Evolutionary conservation across 2,797 vertebrate species (phyloP).

Genomic region (Acipenser ruthenus): DNA sequence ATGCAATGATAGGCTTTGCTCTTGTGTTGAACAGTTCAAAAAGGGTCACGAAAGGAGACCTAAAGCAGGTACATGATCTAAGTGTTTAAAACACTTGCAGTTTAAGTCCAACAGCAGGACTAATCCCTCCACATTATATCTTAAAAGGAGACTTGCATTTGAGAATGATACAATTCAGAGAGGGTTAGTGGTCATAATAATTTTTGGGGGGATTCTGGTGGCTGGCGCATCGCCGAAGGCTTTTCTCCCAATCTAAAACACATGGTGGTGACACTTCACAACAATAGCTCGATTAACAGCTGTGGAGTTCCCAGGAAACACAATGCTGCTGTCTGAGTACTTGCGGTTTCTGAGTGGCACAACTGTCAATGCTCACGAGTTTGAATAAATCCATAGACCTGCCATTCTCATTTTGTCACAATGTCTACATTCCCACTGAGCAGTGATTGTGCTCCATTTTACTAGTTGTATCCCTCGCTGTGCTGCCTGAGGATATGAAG

Average conservation of each 20-base stretch:
- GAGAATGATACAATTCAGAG: conserved; percentile 19
- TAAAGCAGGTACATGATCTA: conserved; percentile 1
- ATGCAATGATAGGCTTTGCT: too few relatives aligned
- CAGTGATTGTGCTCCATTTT: conserved; percentile 32
- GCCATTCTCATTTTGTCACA: conserved; percentile 32
- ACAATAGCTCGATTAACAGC: conserved; percentile 75
- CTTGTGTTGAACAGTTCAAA: too few relatives aligned
- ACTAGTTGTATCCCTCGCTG: conserved; percentile 19
- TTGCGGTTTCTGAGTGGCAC: conserved; percentile 61
- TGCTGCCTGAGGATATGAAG: conserved; percentile 32
- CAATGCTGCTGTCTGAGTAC: conserved; percentile 63
- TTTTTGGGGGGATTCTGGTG: conserved; percentile 35
- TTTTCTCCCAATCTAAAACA: conserved; percentile 14
- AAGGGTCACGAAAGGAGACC: not conserved
- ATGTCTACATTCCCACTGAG: conserved; percentile 30
- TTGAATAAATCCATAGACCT: conserved; percentile 54
- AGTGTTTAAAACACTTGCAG: not conserved
- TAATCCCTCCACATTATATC: not conserved
- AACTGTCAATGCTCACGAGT: conserved; percentile 62
- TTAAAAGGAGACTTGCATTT: conserved; percentile 7
- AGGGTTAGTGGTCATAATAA: conserved; percentile 25
- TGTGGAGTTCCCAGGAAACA: conserved; percentile 75
- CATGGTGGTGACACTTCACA: conserved; percentile 48
- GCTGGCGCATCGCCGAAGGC: too few relatives aligned
- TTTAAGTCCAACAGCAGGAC: not conserved